Evolutionary conservation across 1,140 invertebrate genomes (phyloP).

Genomic region (Spodoptera litura): DNA sequence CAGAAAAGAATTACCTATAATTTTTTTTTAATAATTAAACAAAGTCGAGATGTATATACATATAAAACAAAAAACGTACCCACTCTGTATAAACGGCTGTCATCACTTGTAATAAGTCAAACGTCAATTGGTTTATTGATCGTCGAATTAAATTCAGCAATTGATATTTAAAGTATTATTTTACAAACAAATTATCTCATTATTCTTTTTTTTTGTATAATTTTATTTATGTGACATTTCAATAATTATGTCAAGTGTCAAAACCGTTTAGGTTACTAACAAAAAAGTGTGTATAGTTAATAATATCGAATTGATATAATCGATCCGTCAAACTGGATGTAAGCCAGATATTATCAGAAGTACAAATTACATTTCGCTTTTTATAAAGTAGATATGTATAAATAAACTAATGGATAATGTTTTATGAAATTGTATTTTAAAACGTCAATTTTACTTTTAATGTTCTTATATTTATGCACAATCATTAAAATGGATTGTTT

Average conservation of each 20-base stretch:
- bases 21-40: too few relatives aligned
- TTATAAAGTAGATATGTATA: too few relatives aligned
- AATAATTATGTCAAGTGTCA: background rate
- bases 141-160: background rate
- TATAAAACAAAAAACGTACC: too few relatives aligned
- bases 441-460: too few relatives aligned
- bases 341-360: background rate
- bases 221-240: background rate
- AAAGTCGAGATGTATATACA: too few relatives aligned
- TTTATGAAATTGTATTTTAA: too few relatives aligned
- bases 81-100: background rate
- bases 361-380: too few relatives aligned
- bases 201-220: slow-evolving; percentile 1
- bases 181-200: background rate
- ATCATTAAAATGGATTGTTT: too few relatives aligned
- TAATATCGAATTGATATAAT: slow-evolving; percentile 6
- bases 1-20: background rate
- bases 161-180: background rate
- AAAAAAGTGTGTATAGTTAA: too few relatives aligned
- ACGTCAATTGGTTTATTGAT: slow-evolving; percentile 27
- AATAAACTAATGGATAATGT: too few relatives aligned
- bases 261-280: background rate
- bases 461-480: too few relatives aligned
- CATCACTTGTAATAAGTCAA: background rate
- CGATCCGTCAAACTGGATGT: background rate